phyloP scores from a whole-genome alignment of 1,140 invertebrate species.

The Phenacoccus solenopsis region DNA sequence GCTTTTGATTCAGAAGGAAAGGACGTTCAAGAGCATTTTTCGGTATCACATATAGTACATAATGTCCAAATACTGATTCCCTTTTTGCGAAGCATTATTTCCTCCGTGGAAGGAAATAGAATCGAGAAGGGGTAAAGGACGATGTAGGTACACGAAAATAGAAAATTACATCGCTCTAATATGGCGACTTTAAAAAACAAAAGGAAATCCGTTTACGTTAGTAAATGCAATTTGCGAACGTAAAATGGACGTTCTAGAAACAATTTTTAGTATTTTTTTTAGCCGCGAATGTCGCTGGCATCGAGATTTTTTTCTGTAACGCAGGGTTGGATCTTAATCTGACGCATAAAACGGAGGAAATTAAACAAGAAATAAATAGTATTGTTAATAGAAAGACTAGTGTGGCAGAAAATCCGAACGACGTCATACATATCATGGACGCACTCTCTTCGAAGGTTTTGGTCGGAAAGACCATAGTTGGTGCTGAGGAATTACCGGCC shows the following conservation, averaged over 20 bases:
- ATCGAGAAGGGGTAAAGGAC: too few relatives aligned
- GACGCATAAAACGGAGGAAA: constrained; percentile 71
- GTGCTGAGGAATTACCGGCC: constrained; percentile 58
- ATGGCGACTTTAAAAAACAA: too few relatives aligned
- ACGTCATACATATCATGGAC: constrained; percentile 80
- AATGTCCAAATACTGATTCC: too few relatives aligned
- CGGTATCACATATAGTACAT: too few relatives aligned
- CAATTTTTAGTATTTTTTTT: neutral
- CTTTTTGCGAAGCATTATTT: too few relatives aligned
- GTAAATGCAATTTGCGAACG: too few relatives aligned
- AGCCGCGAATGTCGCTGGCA: neutral
- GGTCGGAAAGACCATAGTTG: constrained; percentile 62
- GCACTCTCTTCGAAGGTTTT: constrained; percentile 44
- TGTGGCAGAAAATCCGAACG: constrained; percentile 73
- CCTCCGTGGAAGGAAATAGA: too few relatives aligned
- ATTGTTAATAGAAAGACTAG: constrained; percentile 65
- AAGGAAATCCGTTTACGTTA: too few relatives aligned
- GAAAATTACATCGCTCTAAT: too few relatives aligned
- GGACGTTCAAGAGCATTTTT: too few relatives aligned
- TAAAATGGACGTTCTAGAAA: neutral
- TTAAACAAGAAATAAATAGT: constrained; percentile 63
- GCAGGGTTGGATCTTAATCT: constrained; percentile 44
- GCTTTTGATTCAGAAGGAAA: too few relatives aligned
- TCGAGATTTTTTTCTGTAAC: neutral
- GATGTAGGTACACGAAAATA: too few relatives aligned